These are phyloP conservation scores for Mormyrops attenuatus DNA, from an alignment of 2,797 vertebrate species.

Conservation along the genomic window DNA sequence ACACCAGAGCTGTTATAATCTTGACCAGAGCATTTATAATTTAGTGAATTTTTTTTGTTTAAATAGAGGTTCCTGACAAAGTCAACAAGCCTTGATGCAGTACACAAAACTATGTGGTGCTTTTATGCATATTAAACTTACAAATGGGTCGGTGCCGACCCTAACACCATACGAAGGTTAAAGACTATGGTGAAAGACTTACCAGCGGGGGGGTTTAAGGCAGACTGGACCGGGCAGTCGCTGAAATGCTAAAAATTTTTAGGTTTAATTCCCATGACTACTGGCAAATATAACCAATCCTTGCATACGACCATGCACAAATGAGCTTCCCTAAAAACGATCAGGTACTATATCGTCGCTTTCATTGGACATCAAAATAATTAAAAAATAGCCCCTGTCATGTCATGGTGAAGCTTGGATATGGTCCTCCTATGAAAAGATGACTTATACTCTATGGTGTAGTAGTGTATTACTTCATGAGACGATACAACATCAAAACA, in stretches of 20 bases:
- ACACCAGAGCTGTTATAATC: too few species aligned
- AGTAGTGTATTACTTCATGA: background rate
- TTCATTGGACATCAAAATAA: background rate
- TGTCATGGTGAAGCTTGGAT: background rate
- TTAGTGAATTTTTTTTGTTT: too few species aligned
- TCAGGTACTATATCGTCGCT: background rate
- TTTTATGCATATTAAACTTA: too few species aligned
- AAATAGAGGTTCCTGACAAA: too few species aligned
- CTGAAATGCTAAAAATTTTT: background rate
- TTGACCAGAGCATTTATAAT: too few species aligned
- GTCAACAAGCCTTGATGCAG: too few species aligned
- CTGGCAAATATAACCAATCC: background rate
- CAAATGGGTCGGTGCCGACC: too few species aligned
- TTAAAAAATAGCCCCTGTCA: background rate
- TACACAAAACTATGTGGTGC: too few species aligned
- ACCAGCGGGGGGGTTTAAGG: background rate
- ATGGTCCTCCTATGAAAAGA: background rate
- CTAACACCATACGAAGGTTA: background rate
- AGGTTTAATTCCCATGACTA: background rate
- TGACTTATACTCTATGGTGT: background rate
- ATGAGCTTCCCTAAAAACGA: background rate
- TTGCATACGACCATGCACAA: background rate
- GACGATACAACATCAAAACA: background rate
- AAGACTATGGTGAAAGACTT: background rate
- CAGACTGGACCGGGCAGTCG: background rate